Evolutionary conservation across 2,113 vertebrate genomes (phyloP), one percentile per base, ranked within the genome.

Genomic region (Dasypus novemcinctus): DNA sequence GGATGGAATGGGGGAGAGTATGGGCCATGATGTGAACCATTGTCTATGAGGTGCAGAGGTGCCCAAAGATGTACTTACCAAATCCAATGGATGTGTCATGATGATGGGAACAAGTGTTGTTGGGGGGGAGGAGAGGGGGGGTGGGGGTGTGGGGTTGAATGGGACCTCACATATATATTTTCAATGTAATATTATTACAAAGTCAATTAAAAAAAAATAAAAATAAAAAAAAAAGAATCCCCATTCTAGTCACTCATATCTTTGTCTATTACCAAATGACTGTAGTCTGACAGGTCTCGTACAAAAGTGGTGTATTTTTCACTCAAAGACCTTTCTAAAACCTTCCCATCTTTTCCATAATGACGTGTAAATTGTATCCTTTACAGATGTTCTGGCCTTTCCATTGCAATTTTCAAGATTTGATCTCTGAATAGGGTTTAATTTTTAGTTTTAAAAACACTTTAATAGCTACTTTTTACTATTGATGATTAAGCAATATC

Each of bases 401-500:
- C 13, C n/a, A 82, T 18, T 94, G 46, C 52, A 88, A 59, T 79
- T 81, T 69, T 29, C 2, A 79, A 87, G 41, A 93, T 38, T 63
- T 41, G 71, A 85, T 49, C 52, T 86, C 91, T 94, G 10, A 94
- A 82, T 75, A 83, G 23, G 38, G n/a, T 61, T 78, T 90, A 94
- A 79, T 79, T 57, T 82, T 96, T 87, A 79, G n/a, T 91, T 94
- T 90, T 63, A 89, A 88, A 79, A 88, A 66, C 27, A 85, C 23
- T 81, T 93, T 69, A 82, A 72, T n/a, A 85, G 46, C 10, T 66
- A 57, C 83, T 81, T 68, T 74, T 95, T 38, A 94, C 85, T 83
- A 76, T 79, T 86, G 71, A 72, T 76, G 36, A 83, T 83, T 94
- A 38, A 88, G 36, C 14, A 91, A 76, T 80, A 82, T 43, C 20